Evolutionary conservation across 30 jellyfish, hydroid and myxozoan species (phyloP), one percentile per base, ranked within the genome.

Genomic region (Chrysaora quinquecirrha): DNA sequence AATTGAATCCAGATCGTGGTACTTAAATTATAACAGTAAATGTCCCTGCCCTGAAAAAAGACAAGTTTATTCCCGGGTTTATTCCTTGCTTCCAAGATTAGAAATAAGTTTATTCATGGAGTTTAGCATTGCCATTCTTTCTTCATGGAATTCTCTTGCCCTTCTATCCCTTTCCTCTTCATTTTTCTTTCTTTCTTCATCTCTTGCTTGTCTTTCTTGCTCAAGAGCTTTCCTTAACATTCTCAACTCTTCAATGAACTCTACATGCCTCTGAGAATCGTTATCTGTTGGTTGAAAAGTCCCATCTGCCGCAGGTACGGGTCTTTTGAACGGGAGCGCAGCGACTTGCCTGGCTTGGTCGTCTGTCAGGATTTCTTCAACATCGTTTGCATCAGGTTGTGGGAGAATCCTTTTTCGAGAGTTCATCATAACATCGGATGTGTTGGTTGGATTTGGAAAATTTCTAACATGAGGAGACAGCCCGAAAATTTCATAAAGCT

Each of bases 101-200:
- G 78, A 29, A 27, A 82, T 82, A 61, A 82, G 63, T 43, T 70
- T 82, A 75, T 82, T 82, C 92, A 82, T 82, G 19, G 92, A 82
- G 63, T 70, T 82, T 23, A 82, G 63, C 92, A 82, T 82, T 18
- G 92, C 92, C 92, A 82, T 82, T 52, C 92, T 52, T 65, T 82
- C 92, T 61, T 82, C 92, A 62, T 82, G 92, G 48, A 82, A 82
- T 60, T 82, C 92, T 70, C 64, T 68, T 0, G 92, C 92, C 63
- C 92, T 52, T 43, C 83, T 82, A 72, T 82, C 92, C 27, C 92
- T 48, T 48, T 82, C 92, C 35, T 82, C 85, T 46, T 82, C 92
- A 16, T 71, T 43, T 43, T 69, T 82, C 27, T 82, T 82, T 56
- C 85, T 69, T 47, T 82, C 92, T 46, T 82, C 92, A 2, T 82